These are phyloP conservation scores for Cylloceria caligata DNA, from an alignment of 2,888 invertebrate genomes.

Conservation along the genomic window DNA sequence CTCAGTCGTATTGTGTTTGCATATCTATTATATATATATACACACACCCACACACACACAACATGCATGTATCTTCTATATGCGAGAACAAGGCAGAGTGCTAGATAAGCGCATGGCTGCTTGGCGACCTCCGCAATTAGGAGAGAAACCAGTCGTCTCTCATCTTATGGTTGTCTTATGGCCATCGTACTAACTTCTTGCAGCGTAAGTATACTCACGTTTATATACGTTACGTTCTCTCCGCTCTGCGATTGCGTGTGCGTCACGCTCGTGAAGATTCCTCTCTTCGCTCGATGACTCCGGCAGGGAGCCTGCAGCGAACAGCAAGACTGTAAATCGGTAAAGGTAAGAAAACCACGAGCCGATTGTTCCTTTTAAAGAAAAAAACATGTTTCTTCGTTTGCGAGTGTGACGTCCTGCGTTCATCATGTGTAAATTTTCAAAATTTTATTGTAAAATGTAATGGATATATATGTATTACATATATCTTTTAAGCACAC, in stretches of 20 bases:
- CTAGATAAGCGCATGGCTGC: constrained; percentile 59
- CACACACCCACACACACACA: background rate
- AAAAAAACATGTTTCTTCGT: background rate
- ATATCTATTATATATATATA: too few relatives aligned
- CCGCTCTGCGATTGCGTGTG: constrained; percentile 47
- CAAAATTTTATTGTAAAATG: too few relatives aligned
- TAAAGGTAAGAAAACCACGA: constrained; percentile 40
- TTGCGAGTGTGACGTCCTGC: too few relatives aligned
- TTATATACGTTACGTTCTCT: constrained; percentile 13
- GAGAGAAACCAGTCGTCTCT: constrained; percentile 63
- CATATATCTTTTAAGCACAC: too few relatives aligned
- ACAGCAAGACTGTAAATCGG: constrained; percentile 53
- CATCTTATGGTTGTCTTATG: constrained; percentile 53
- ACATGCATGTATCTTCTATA: background rate
- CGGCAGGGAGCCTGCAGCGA: constrained; percentile 9
- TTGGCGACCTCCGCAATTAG: constrained; percentile 60
- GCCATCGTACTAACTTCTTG: constrained; percentile 21
- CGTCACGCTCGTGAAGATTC: constrained; percentile 61
- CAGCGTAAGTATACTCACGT: constrained; percentile 11
- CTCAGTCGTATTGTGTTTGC: background rate
- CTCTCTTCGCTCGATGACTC: constrained; percentile 37
- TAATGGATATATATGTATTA: too few relatives aligned
- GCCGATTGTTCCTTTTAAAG: background rate
- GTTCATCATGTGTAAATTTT: too few relatives aligned
- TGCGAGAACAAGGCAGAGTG: constrained; percentile 5